Percentiles rank a stretch among this genome's conserved stretches.
Conservation (phyloP, 2,113 vertebrate genomes). For the Drymodes brunneopygia region DNA sequence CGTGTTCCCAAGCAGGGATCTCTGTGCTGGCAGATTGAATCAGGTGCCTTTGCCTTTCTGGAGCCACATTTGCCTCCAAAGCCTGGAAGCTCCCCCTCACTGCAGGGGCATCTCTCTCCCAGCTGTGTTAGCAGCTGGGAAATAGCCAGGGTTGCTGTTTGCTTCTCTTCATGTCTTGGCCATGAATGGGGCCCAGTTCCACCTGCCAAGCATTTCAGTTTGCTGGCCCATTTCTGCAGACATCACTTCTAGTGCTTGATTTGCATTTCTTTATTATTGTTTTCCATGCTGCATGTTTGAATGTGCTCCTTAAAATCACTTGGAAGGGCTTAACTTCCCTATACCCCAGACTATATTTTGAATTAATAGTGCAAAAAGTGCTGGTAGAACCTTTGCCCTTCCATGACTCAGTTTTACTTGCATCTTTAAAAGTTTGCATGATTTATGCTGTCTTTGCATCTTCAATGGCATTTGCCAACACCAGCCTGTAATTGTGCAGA, state of each 20-base stretch:
- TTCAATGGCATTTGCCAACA: neutral
- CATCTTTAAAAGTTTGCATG: neutral
- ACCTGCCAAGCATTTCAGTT: neutral
- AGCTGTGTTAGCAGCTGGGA: neutral
- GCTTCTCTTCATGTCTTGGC: neutral
- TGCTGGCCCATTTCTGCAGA: neutral
- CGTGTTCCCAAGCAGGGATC: fast-evolving
- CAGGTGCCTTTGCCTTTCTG: neutral
- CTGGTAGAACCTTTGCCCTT: neutral
- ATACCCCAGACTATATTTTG: neutral
- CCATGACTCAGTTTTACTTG: neutral
- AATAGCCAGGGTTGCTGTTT: neutral
- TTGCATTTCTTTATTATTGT: neutral
- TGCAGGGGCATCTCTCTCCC: neutral
- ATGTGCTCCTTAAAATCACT: neutral
- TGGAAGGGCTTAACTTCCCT: neutral
- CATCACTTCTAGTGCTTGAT: neutral
- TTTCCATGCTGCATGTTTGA: neutral
- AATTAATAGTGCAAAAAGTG: neutral
- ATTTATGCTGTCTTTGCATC: neutral
- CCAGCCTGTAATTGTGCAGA: neutral
- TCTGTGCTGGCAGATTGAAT: neutral
- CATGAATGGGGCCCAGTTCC: neutral
- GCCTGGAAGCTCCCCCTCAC: neutral
- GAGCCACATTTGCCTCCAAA: neutral